Percentiles rank a stretch among this genome's conserved stretches.
phyloP scores from a whole-genome alignment of 2,113 vertebrate genomes.

The Piliocolobus tephrosceles region DNA sequence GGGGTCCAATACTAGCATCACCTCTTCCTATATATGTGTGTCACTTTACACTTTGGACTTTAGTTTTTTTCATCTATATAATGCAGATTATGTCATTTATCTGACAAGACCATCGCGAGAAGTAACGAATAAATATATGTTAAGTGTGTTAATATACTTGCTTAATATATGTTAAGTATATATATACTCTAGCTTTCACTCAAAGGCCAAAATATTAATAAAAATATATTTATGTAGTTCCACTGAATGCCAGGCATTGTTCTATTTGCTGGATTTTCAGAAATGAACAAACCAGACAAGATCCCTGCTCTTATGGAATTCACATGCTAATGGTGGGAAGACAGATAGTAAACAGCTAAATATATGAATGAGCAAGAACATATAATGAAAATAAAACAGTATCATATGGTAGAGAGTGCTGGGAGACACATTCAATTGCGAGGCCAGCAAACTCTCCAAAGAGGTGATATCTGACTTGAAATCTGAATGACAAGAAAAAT shows the following conservation, averaged over 20 bases:
- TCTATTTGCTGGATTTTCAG: not conserved
- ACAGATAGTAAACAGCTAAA: not conserved
- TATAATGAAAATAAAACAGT: not conserved
- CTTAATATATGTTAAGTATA: not conserved
- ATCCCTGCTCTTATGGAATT: not conserved
- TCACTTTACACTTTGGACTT: not conserved
- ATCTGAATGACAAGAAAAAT: not conserved
- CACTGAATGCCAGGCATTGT: not conserved
- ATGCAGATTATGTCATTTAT: not conserved
- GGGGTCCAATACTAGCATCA: not conserved
- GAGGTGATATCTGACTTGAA: not conserved
- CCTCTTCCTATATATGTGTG: not conserved
- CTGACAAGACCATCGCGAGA: not conserved
- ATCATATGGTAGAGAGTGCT: not conserved
- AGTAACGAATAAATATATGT: not conserved
- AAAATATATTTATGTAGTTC: not conserved
- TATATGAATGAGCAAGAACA: not conserved
- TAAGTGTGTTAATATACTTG: not conserved
- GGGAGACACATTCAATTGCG: not conserved
- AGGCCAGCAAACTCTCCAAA: not conserved
- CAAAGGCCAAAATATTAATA: conserved; percentile 1
- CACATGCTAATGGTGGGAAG: not conserved
- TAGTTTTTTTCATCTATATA: not conserved
- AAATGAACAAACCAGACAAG: not conserved
- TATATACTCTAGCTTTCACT: not conserved